Evolutionary conservation across 2,888 invertebrate species (phyloP).

Genomic region (Colletes collaris): DNA sequence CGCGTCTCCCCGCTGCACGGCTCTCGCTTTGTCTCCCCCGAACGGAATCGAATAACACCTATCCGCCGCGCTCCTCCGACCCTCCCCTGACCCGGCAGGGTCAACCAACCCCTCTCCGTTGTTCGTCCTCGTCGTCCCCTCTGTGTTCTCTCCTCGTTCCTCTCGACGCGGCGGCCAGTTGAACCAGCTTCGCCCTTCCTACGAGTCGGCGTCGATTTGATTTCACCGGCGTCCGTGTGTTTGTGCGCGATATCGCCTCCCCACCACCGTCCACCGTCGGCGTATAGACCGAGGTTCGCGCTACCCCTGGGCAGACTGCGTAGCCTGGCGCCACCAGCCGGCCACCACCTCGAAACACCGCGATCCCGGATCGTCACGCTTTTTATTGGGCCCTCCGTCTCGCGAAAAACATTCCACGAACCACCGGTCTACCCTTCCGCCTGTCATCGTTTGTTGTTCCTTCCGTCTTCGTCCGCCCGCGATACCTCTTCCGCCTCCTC

Average conservation of each 20-base stretch:
- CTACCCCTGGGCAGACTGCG: conserved; percentile 68
- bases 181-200: conserved; percentile 44
- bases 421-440: conserved; percentile 2
- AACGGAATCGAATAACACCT: conserved; percentile 51
- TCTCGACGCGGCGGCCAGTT: conserved; percentile 10
- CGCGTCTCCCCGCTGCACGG: not conserved
- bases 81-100: conserved; percentile 50
- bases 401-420: conserved; percentile 33
- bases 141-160: not conserved
- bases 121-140: conserved; percentile 8
- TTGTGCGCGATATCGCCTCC: conserved; percentile 48
- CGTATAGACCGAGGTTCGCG: conserved; percentile 54
- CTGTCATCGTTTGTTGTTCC: not conserved
- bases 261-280: conserved; percentile 27
- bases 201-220: conserved; percentile 58
- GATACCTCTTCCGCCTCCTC: not conserved
- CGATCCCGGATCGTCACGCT: conserved; percentile 49
- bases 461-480: not conserved
- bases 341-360: conserved; percentile 71
- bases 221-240: conserved; percentile 56
- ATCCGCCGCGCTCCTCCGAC: conserved; percentile 14
- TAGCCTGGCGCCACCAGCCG: conserved; percentile 81
- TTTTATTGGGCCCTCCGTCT: conserved; percentile 53
- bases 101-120: conserved; percentile 56
- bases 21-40: conserved; percentile 47